Percentiles rank a stretch among this genome's conserved stretches.
Conservation (phyloP, 2,113 vertebrate species). For the crab-eating macaque (Macaca fascicularis) region DNA sequence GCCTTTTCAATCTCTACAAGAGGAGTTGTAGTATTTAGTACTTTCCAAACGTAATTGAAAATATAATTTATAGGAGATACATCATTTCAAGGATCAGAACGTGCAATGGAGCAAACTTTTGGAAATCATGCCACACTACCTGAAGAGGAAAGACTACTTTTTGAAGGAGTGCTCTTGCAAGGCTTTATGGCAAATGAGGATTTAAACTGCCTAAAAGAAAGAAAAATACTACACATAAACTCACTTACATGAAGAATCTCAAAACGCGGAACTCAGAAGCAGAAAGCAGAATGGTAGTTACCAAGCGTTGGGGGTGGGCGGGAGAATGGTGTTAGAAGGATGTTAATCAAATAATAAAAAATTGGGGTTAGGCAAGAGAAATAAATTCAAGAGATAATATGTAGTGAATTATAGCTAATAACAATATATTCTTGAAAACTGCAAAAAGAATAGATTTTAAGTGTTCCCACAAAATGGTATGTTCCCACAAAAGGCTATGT, state of each 20-base stretch:
- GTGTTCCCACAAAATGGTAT: background rate
- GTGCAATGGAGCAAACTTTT: background rate
- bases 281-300: background rate
- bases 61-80: background rate
- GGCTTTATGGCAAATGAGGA: background rate
- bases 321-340: background rate
- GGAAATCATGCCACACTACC: background rate
- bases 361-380: background rate
- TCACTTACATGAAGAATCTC: background rate
- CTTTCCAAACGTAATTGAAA: background rate
- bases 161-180: background rate
- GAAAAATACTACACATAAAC: background rate
- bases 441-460: background rate
- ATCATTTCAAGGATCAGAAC: background rate
- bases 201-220: background rate
- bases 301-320: background rate
- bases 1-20: background rate
- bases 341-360: background rate
- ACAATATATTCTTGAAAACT: background rate
- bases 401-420: background rate
- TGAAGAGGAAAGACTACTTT: background rate
- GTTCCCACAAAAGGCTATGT: background rate
- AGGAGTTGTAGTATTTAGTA: background rate
- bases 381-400: background rate
- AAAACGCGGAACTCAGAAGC: background rate